Conservation (phyloP, 2,888 invertebrate genomes). For the Mesochorus sp. region DNA sequence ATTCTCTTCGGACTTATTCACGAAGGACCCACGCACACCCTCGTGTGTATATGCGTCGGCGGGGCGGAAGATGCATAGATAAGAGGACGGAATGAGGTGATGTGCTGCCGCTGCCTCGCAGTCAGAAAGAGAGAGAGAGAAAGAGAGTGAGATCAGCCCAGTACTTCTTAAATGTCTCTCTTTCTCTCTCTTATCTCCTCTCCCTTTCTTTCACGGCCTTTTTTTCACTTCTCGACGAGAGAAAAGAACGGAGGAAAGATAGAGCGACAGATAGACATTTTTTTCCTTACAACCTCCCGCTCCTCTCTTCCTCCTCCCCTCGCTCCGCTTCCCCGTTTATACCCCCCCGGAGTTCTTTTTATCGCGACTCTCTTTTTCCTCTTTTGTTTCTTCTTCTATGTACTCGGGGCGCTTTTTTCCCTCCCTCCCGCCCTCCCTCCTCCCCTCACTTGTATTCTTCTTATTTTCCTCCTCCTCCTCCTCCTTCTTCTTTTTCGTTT, state of each 20-base stretch:
- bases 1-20: constrained; percentile 54
- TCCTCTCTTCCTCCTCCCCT: neutral
- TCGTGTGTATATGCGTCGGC: constrained; percentile 54
- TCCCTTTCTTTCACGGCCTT: constrained; percentile 53
- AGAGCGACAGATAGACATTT: constrained; percentile 54
- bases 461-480: constrained; percentile 29
- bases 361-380: constrained; percentile 41
- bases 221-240: constrained; percentile 50
- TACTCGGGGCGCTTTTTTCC: constrained; percentile 27
- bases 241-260: constrained; percentile 48
- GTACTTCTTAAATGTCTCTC: constrained; percentile 70
- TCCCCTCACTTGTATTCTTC: constrained; percentile 6
- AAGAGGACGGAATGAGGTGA: constrained; percentile 73
- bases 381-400: constrained; percentile 47
- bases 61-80: constrained; percentile 75
- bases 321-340: constrained; percentile 6
- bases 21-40: constrained; percentile 52
- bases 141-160: constrained; percentile 48
- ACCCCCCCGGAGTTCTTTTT: constrained; percentile 49
- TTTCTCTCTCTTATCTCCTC: constrained; percentile 48
- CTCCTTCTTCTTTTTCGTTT: constrained; percentile 28
- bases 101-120: constrained; percentile 55
- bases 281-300: neutral
- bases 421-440: too few species aligned
- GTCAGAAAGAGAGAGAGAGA: constrained; percentile 21